phyloP scores from a whole-genome alignment of 2,113 vertebrate species.

The Xyliphius kryptos region DNA sequence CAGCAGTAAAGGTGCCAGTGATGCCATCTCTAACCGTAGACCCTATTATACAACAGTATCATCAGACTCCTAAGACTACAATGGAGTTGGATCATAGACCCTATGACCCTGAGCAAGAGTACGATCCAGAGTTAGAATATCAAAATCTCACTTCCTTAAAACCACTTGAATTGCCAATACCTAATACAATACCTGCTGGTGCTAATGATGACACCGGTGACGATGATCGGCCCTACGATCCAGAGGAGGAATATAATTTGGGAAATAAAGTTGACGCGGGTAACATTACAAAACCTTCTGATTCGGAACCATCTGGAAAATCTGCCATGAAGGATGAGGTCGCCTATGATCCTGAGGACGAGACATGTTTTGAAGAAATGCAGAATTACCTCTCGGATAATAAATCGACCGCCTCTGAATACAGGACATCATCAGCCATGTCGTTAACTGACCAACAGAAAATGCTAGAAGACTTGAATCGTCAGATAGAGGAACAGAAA shows the following conservation, averaged over 20 bases:
- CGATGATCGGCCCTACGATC: conserved; percentile 86
- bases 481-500: conserved; percentile 94
- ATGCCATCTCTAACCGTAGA: no score
- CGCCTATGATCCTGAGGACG: conserved; percentile 93
- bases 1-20: no score
- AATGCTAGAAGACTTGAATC: conserved; percentile 92
- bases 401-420: conserved; percentile 42
- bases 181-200: conserved; percentile 30
- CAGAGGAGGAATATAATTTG: conserved; percentile 88
- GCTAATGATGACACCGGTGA: conserved; percentile 70
- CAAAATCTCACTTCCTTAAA: conserved; percentile 38
- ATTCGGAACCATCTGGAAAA: conserved; percentile 40
- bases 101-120: no score
- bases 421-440: conserved; percentile 46
- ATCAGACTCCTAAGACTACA: no score
- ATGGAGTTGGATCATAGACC: no score
- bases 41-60: no score
- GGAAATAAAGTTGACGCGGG: conserved; percentile 58
- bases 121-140: no score
- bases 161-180: conserved; percentile 26
- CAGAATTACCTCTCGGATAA: conserved; percentile 68
- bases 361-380: conserved; percentile 86
- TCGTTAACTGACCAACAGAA: conserved; percentile 85
- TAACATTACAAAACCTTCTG: conserved; percentile 44
- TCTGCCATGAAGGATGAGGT: conserved; percentile 74